Evolutionary conservation across 2,797 vertebrate genomes (phyloP), one percentile per base, ranked within the genome.

Genomic region (Spatula clypeata): DNA sequence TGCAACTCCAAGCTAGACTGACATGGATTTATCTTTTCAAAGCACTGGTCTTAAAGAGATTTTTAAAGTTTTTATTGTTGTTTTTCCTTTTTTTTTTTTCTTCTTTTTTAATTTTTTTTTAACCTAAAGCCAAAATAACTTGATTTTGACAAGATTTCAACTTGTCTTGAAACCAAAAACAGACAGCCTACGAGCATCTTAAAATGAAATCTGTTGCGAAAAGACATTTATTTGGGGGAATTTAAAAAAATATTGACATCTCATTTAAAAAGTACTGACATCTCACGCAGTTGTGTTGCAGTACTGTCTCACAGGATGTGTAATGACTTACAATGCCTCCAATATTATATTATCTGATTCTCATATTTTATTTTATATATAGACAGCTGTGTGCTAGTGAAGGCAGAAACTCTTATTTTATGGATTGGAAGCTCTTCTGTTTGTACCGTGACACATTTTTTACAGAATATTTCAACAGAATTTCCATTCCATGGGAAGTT

Each of bases 401-500:
- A 92, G 66, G 51, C 54, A 93, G 29, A 90, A 95, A 49, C 13
- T 23, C 74, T 64, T 65, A 75, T 61, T 95, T 94, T 79, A 90
- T 72, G 75, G 55, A 88, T 53, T 18, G 10, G 51, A 49, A 95
- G 36, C 77, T 74, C 71, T 90, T 88, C 88, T 79, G 67, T 89
- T 96, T 96, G 47, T 79, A 87, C 66, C 34, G 53, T 88, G 93
- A 92, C 88, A 90, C n/a, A 87, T 86, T 90, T 94, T 92, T 92
- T 55, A 95, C 38, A 79, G 83, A 90, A 29, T 89, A 90, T 91
- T 94, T 96, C 65, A 77, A 71, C 81, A 93, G 87, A 91, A 94
- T 95, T 97, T 96, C 93, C 92, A 90, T 87, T 92, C 74, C 74
- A 82, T 53, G 49, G 71, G 83, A 94, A 86, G 51, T 90, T 95